Conservation (phyloP, 2,888 invertebrate species). For the Xanthorhoe spadicearia region DNA sequence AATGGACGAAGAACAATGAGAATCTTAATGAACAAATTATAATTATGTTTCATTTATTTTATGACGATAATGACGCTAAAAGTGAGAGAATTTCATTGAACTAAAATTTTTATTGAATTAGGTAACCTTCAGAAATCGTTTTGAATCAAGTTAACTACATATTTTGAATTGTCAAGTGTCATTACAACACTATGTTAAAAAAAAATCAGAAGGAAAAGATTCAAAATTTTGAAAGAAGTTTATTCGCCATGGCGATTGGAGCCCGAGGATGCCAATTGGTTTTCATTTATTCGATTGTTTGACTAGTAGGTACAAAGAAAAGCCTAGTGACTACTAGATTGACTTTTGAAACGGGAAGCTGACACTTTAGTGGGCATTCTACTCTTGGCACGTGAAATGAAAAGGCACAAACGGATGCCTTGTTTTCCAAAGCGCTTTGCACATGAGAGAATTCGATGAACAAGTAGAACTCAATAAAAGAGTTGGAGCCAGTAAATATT, state of each 20-base stretch:
- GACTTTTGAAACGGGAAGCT: slow-evolving; percentile 21
- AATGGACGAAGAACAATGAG: not conserved
- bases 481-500: not conserved
- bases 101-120: too few species aligned
- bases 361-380: slow-evolving; percentile 9
- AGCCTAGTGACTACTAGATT: slow-evolving; percentile 13
- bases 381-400: slow-evolving; percentile 18
- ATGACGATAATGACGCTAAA: not conserved
- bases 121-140: too few species aligned
- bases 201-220: too few species aligned
- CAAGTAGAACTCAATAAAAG: not conserved
- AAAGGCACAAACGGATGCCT: slow-evolving; percentile 20
- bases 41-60: not conserved
- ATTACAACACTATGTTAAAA: too few species aligned
- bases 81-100: too few species aligned
- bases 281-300: slow-evolving; percentile 21
- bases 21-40: not conserved
- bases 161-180: too few species aligned
- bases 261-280: slow-evolving; percentile 10
- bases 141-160: too few species aligned
- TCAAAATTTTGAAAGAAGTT: not conserved
- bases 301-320: slow-evolving; percentile 10
- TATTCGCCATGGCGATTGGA: not conserved
- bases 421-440: slow-evolving; percentile 11
- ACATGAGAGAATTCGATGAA: slow-evolving; percentile 10